Evolutionary conservation across 2,113 vertebrate genomes (phyloP), one percentile per base, ranked within the genome.

Genomic region (Dasyprocta punctata): DNA sequence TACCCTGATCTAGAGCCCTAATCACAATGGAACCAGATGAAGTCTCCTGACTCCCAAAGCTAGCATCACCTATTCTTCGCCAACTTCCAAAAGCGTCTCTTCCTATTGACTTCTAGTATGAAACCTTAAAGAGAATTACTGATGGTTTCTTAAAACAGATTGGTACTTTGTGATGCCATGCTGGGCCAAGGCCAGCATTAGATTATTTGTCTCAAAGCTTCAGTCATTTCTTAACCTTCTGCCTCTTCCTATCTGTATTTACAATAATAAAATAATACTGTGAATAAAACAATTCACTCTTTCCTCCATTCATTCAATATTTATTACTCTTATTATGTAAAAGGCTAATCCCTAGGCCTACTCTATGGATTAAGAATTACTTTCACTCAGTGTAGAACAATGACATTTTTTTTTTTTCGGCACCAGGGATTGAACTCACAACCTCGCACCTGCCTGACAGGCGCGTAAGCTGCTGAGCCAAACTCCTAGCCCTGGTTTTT

Each of bases 231-330:
- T 97, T 71, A 90, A 85, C 24, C 93, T 81, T 92, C 63, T 82
- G 20, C 2, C 33, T 96, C 75, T 95, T 96, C 33, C 49, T 89
- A 92, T 83, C 7, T 69, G 44, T 33, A 88, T 47, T 94, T 86
- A 87, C 63, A 94, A 86, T 88, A 84, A 92, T 56, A 93, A 87
- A 92, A 92, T 86, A 54, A 54, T 54, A 54, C 16, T 54, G 52
- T 54, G 52, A 54, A 54, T 54, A 54, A 52, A 54, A 14, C 52
- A 92, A 94, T 16, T 38, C 12, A 78, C 6, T 71, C 12, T 47
- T 80, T 87, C 10, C 26, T 22, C 92, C n/a, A 65, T 65, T 97
- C 65, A 96, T 71, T 87, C 84, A 96, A 88, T 13, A 95, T 88
- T 86, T 92, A 54, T 80, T 94, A 41, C 60, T 38, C 58, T 24